A percentile compares a stretch with the other conserved stretches of the same genome.
phyloP scores from a whole-genome alignment of 2,113 vertebrate species.

The Bos indicus region DNA sequence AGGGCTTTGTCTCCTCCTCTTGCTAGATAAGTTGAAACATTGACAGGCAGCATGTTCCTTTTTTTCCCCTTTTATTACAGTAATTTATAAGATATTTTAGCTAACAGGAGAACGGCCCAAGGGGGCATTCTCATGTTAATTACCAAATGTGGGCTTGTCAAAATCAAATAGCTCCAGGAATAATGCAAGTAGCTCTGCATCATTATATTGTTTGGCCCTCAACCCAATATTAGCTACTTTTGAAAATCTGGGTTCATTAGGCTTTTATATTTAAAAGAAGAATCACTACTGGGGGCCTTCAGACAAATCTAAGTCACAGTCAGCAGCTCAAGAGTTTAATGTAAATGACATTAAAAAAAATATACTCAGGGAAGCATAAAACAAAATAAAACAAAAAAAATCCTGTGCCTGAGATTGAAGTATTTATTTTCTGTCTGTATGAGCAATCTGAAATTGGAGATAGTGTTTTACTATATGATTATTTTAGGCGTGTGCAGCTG shows the following conservation, averaged over 20 bases:
- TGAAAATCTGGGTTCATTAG: slow-evolving; percentile 72
- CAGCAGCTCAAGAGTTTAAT: slow-evolving; percentile 66
- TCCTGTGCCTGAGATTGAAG: slow-evolving; percentile 53
- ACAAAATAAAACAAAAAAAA: slow-evolving; percentile 47
- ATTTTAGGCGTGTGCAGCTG: background rate
- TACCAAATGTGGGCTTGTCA: slow-evolving; percentile 88
- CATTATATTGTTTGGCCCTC: slow-evolving; percentile 84
- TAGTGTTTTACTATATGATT: background rate
- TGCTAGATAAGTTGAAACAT: slow-evolving; percentile 82
- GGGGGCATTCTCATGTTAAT: slow-evolving; percentile 88
- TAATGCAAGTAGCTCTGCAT: slow-evolving; percentile 82
- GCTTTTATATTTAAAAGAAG: slow-evolving; percentile 75
- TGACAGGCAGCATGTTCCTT: slow-evolving; percentile 85
- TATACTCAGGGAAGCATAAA: slow-evolving; percentile 54
- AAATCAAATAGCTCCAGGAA: slow-evolving; percentile 87
- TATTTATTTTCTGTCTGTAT: slow-evolving; percentile 53
- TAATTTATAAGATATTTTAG: slow-evolving; percentile 90
- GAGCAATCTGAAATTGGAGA: background rate
- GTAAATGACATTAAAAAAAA: slow-evolving; percentile 53
- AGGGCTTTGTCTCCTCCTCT: slow-evolving; percentile 80
- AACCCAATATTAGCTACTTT: slow-evolving; percentile 83
- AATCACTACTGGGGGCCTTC: slow-evolving; percentile 48
- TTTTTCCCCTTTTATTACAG: slow-evolving; percentile 83
- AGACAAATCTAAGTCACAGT: slow-evolving; percentile 58
- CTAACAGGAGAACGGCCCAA: slow-evolving; percentile 85